Base-by-base conservation (phyloP, 2,888 invertebrate genomes). In the Dascillus cervinus region DNA sequence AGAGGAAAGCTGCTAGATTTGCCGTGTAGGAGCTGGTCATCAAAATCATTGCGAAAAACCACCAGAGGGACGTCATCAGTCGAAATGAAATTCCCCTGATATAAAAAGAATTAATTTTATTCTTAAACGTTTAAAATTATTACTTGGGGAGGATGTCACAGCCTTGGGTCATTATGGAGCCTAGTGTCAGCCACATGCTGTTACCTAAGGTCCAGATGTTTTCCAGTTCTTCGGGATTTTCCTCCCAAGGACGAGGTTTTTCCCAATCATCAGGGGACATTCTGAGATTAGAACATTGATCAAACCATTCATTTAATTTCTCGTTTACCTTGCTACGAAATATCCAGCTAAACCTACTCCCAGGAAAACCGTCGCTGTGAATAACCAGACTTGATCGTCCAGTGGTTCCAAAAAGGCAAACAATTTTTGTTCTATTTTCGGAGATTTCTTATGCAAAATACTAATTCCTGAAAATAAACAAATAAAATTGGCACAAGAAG, bases 11-110 rank as follows among this genome's bases (percentile, higher is more conserved):
- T 6, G 94, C 91, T 49, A 94, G 71, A 62, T 94, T 94, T 22
- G 94, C 94, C 2, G 92, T 94, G 62, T 94, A 94, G 1, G 90
- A 91, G 4, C 91, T 85, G 13, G 89, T 82, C 71, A 94, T 81
- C n/a, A n/a, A n/a, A 59, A 91, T 90, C 32, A 91, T 69, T 0
- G 88, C 86, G 61, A 91, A 91, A 64, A 91, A 91, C 89, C 90
- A 91, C 90, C 86, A 87, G 73, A 87, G 81, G 3, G 86, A 87
- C 0, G 87, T 81, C 0, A 89, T 80, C 69, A 91, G 79, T 24
- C 94, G 73, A 0, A 91, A 91, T 0, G 91, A 91, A 13, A 84
- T 78, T 3, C 91, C 89, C 60, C 92, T 89, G 52, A 14, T 52
- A 47, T 15, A n/a, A 13, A 17, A 17, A 17, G 8, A 17, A 8